A percentile compares a stretch with the other conserved stretches of the same genome.
phyloP scores from a whole-genome alignment of 2,113 vertebrate genomes.

The Orycteropus afer region DNA sequence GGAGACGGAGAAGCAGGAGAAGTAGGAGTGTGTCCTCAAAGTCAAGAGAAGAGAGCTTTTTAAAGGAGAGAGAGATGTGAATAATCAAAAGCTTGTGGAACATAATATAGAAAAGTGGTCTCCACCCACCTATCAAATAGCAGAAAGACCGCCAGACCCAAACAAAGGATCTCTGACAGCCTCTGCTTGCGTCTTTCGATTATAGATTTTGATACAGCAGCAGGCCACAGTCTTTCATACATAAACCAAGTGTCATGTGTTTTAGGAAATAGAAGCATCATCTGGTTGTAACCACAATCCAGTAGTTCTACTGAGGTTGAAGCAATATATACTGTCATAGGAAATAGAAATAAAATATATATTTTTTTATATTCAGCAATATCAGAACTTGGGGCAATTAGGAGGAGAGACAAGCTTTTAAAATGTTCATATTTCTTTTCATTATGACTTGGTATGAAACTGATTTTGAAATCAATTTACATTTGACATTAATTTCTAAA shows the following conservation, averaged over 20 bases:
- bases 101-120: neutral
- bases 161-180: neutral
- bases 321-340: neutral
- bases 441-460: neutral
- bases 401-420: neutral
- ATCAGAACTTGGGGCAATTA: neutral
- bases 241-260: neutral
- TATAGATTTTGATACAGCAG: neutral
- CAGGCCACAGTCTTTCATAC: neutral
- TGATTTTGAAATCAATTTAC: slow-evolving; percentile 16
- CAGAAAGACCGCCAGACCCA: neutral
- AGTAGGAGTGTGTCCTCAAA: neutral
- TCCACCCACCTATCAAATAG: neutral
- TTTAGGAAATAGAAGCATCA: neutral
- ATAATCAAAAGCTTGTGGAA: neutral
- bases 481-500: slow-evolving; percentile 36
- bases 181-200: neutral
- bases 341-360: slow-evolving; percentile 38
- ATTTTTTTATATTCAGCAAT: neutral
- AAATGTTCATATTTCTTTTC: slow-evolving; percentile 14
- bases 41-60: slow-evolving; percentile 1
- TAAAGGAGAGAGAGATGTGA: neutral
- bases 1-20: neutral
- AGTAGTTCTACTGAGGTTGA: neutral
- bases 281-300: neutral